Evolutionary conservation across 2,113 vertebrate species (phyloP).

Genomic region (Semnopithecus entellus): DNA sequence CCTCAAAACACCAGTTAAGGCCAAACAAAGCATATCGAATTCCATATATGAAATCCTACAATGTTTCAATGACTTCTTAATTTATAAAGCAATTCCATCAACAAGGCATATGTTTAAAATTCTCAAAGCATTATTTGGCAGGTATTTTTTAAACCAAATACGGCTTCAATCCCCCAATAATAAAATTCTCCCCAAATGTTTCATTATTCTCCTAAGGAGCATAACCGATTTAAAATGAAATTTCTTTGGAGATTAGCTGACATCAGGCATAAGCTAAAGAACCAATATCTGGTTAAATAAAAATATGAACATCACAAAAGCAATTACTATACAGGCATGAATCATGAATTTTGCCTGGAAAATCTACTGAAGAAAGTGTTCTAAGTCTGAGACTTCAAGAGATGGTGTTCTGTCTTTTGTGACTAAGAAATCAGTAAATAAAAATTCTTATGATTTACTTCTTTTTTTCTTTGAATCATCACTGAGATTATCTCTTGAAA

Average conservation of each 20-base stretch:
- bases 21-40: background rate
- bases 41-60: background rate
- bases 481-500: constrained; percentile 19
- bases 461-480: background rate
- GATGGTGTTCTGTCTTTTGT: background rate
- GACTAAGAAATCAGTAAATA: background rate
- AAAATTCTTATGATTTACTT: background rate
- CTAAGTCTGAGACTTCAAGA: background rate
- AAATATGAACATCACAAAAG: constrained; percentile 39
- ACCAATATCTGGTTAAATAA: constrained; percentile 26
- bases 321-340: background rate
- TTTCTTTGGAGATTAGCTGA: background rate
- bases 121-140: constrained; percentile 12
- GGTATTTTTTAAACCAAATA: background rate
- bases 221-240: constrained; percentile 30
- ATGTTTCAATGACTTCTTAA: constrained; percentile 17
- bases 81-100: constrained; percentile 8
- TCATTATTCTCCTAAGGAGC: background rate
- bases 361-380: background rate
- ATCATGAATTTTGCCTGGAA: background rate
- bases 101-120: constrained; percentile 18
- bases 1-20: constrained; percentile 40
- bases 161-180: background rate
- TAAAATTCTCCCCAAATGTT: constrained; percentile 3
- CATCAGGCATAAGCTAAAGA: constrained; percentile 35